Evolutionary conservation across 2,888 invertebrate species (phyloP).

Genomic region (Platycnemis pennipes): DNA sequence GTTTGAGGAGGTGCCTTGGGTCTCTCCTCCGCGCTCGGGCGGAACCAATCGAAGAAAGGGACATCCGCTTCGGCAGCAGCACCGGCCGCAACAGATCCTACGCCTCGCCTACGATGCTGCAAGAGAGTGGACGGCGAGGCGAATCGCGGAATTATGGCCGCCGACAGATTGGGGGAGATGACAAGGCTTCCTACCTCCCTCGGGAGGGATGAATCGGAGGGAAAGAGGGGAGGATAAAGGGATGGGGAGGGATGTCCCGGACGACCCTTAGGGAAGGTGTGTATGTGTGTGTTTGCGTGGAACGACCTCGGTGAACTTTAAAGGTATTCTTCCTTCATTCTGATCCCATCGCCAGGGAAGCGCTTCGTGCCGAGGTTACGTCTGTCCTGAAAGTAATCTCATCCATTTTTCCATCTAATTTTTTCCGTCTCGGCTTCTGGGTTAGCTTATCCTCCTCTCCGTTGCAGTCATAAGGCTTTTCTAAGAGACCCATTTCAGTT

Average conservation of each 20-base stretch:
- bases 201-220: background rate
- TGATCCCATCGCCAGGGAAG: background rate
- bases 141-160: constrained; percentile 34
- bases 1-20: background rate
- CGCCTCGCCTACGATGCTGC: background rate
- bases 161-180: background rate
- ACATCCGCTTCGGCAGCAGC: constrained; percentile 25
- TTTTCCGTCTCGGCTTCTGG: background rate
- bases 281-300: background rate
- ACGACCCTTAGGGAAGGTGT: background rate
- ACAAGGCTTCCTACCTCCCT: background rate
- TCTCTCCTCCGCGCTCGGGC: background rate
- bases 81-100: background rate
- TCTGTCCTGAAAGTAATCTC: background rate
- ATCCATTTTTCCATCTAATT: background rate
- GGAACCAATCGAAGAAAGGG: constrained; percentile 57
- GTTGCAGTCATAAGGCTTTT: too few relatives aligned
- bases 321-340: background rate
- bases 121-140: constrained; percentile 17
- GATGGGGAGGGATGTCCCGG: background rate
- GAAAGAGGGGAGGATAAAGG: background rate
- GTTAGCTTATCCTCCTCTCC: background rate
- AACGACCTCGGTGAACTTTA: background rate
- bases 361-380: background rate
- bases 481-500: too few relatives aligned